Conservation (phyloP, 2,797 vertebrate genomes). For the Malurus splendens region DNA sequence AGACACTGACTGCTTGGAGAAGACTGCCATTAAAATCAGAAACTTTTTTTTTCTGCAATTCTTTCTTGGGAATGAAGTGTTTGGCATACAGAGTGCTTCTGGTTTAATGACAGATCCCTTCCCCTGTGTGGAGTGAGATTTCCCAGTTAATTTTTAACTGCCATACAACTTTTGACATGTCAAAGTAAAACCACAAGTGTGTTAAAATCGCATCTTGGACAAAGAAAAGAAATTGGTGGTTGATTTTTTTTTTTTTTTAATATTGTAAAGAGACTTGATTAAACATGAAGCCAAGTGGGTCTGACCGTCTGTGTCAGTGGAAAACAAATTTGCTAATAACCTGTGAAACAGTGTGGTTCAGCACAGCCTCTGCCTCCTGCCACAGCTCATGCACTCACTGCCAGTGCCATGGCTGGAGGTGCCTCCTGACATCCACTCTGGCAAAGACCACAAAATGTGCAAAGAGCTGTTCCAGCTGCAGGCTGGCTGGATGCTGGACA, state of each 20-base stretch:
- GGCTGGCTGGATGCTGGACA: neutral
- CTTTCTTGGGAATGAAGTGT: neutral
- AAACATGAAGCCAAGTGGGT: neutral
- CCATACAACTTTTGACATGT: neutral
- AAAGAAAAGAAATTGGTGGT: accelerated
- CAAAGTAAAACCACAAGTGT: neutral
- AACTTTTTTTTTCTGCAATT: neutral
- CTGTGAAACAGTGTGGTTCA: neutral
- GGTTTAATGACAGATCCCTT: neutral
- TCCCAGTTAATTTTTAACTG: neutral
- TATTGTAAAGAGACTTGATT: neutral
- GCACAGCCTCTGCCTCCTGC: neutral
- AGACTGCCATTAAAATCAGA: neutral
- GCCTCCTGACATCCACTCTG: accelerated
- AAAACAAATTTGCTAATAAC: neutral
- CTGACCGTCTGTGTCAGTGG: neutral
- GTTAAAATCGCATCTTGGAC: neutral
- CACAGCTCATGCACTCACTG: neutral
- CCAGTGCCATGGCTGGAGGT: neutral
- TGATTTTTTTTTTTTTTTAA: neutral
- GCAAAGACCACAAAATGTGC: neutral
- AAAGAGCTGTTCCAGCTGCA: neutral
- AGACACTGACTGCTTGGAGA: neutral
- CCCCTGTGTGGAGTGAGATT: accelerated
- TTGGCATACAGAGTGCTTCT: neutral